Evolutionary conservation across 1,140 invertebrate species (phyloP).

Genomic region (Venturia canescens): DNA sequence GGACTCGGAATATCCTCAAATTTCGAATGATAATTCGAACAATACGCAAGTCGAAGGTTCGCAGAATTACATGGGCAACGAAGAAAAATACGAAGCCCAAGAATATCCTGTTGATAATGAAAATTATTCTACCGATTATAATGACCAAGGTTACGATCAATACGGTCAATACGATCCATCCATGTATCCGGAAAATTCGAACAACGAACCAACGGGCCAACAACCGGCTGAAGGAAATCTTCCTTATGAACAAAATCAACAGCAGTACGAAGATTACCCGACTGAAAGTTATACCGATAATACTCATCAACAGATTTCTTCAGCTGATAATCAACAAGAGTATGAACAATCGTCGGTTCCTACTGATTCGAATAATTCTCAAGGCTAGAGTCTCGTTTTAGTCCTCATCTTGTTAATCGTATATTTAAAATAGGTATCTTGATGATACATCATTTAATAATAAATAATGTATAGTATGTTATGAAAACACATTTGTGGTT

Average conservation of each 20-base stretch:
- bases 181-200: constrained; percentile 56
- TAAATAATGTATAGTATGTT: background rate
- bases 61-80: constrained; percentile 44
- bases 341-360: background rate
- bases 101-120: constrained; percentile 51
- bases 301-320: constrained; percentile 3
- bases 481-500: no score
- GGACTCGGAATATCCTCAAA: background rate
- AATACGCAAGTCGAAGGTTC: background rate
- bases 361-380: background rate
- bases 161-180: constrained; percentile 63
- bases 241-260: constrained; percentile 40
- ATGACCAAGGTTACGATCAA: constrained; percentile 61
- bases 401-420: background rate
- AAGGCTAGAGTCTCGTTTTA: constrained; percentile 1
- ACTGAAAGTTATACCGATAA: constrained; percentile 32
- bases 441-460: background rate
- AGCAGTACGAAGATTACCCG: constrained; percentile 50
- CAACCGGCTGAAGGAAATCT: background rate
- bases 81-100: constrained; percentile 50
- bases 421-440: background rate
- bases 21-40: constrained; percentile 24
- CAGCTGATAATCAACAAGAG: background rate
- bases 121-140: constrained; percentile 56
- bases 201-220: constrained; percentile 38